Evolutionary conservation across 2,113 vertebrate genomes (phyloP).

Genomic region (Oncorhynchus mykiss): DNA sequence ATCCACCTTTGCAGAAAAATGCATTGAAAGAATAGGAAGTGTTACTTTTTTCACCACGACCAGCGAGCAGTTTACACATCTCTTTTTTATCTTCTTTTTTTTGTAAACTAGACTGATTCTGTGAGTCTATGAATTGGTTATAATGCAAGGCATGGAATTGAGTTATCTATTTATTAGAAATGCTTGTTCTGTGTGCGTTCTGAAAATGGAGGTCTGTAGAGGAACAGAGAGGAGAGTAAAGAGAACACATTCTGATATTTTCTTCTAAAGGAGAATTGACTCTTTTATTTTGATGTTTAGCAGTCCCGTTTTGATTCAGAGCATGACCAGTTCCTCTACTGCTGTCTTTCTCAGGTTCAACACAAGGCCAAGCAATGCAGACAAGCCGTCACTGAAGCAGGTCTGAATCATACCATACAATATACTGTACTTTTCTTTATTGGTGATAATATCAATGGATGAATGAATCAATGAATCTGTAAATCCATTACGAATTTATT

Average conservation of each 20-base stretch:
- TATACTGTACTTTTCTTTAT: neutral
- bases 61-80: too few relatives aligned
- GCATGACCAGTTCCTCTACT: neutral
- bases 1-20: too few relatives aligned
- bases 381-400: conserved; percentile 82
- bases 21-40: too few relatives aligned
- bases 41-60: too few relatives aligned
- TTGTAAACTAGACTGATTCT: neutral
- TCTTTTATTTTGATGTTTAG: neutral
- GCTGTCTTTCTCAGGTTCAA: conserved; percentile 74
- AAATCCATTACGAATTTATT: neutral
- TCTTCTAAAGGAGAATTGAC: conserved; percentile 14
- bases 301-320: neutral
- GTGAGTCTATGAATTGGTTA: neutral
- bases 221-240: neutral
- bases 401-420: conserved; percentile 63
- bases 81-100: too few relatives aligned
- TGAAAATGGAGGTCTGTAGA: neutral
- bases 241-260: neutral
- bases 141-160: neutral
- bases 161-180: neutral
- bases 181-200: neutral
- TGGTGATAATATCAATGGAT: neutral
- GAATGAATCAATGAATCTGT: neutral
- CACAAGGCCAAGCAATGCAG: conserved; percentile 84